Conservation (phyloP, 2,797 vertebrate genomes). For the Synaphobranchus kaupii region DNA sequence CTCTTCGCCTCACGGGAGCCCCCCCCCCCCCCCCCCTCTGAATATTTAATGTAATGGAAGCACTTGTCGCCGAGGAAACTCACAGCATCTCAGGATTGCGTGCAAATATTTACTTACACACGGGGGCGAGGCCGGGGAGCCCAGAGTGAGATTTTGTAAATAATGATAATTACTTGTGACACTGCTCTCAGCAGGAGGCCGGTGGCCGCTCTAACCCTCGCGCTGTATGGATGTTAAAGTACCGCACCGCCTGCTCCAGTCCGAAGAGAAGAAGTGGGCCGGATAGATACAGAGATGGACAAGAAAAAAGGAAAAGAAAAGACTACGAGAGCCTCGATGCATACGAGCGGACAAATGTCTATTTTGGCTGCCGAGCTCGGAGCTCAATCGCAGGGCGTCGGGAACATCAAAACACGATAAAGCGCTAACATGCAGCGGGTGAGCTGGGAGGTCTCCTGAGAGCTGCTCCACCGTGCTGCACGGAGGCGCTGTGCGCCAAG, state of each 20-base stretch:
- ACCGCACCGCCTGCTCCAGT: slow-evolving; percentile 61
- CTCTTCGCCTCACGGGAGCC: slow-evolving; percentile 64
- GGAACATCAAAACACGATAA: slow-evolving; percentile 93
- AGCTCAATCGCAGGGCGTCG: slow-evolving; percentile 79
- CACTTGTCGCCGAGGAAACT: slow-evolving; percentile 75
- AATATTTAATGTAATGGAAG: slow-evolving; percentile 92
- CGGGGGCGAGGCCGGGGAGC: slow-evolving; percentile 71
- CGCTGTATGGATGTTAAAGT: slow-evolving; percentile 60
- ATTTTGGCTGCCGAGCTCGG: slow-evolving; percentile 87
- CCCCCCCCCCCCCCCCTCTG: slow-evolving; percentile 57
- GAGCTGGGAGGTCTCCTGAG: slow-evolving; percentile 59
- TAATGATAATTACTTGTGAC: slow-evolving; percentile 88
- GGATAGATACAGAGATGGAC: slow-evolving; percentile 49
- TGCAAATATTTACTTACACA: slow-evolving; percentile 92
- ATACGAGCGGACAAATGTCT: slow-evolving; percentile 88
- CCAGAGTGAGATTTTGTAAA: slow-evolving; percentile 83
- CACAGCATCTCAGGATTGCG: slow-evolving; percentile 78
- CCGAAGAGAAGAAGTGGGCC: slow-evolving; percentile 55
- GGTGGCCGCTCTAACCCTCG: slow-evolving; percentile 60
- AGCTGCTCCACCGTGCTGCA: neutral
- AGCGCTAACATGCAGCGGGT: slow-evolving; percentile 78
- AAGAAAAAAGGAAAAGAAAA: slow-evolving; percentile 59
- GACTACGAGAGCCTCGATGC: slow-evolving; percentile 69
- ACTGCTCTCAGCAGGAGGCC: slow-evolving; percentile 73
- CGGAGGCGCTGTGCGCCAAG: neutral